phyloP scores from a whole-genome alignment of 1,140 invertebrate species.

The Rhopalosiphum maidis region DNA sequence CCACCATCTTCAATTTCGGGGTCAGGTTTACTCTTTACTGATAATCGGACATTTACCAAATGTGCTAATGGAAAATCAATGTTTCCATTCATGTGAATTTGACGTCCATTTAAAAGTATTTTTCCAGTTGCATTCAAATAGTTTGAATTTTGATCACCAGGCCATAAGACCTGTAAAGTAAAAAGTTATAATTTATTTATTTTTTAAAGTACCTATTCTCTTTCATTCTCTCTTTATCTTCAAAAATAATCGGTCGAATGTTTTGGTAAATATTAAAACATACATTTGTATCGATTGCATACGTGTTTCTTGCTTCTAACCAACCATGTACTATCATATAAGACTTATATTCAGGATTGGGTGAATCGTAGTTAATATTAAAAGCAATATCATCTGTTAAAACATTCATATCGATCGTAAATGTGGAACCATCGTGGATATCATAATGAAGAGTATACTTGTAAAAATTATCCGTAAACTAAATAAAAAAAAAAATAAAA shows the following conservation, averaged over 20 bases:
- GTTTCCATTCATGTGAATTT: neutral
- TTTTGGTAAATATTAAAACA: neutral
- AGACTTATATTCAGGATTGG: neutral
- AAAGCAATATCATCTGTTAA: neutral
- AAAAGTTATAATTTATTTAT: neutral
- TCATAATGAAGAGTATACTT: neutral
- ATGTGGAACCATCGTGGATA: neutral
- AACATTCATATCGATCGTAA: neutral
- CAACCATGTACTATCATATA: neutral
- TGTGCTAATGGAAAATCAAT: slow-evolving; percentile 17
- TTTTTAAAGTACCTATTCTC: neutral
- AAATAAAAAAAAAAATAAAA: neutral
- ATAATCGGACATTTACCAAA: neutral
- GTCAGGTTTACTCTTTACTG: neutral
- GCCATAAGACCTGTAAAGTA: slow-evolving; percentile 29
- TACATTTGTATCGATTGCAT: neutral
- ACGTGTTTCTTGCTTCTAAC: neutral
- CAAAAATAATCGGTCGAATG: neutral
- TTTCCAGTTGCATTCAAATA: slow-evolving; percentile 19
- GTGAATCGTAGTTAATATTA: neutral
- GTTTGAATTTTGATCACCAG: slow-evolving; percentile 9
- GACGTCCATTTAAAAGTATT: neutral
- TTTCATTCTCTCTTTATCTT: neutral
- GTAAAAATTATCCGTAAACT: neutral
- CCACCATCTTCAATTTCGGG: neutral